phyloP scores from a whole-genome alignment of 2,113 vertebrate species.

The Emydocephalus ijimae region DNA sequence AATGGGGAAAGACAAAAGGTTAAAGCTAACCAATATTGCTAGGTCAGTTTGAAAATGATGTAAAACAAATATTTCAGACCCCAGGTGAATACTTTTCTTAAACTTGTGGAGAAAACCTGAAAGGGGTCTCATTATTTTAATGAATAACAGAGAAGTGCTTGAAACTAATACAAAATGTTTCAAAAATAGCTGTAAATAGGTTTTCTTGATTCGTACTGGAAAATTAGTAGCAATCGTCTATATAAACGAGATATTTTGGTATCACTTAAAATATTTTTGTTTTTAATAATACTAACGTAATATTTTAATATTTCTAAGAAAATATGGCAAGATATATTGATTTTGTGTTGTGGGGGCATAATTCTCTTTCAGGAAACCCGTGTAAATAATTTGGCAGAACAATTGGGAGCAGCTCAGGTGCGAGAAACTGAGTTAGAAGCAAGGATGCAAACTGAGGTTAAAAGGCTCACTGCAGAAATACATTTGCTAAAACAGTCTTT shows the following conservation, averaged over 20 bases:
- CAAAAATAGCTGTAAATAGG: neutral
- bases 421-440: constrained; percentile 69
- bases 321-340: neutral
- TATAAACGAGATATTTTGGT: neutral
- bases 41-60: neutral
- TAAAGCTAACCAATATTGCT: neutral
- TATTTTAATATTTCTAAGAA: neutral
- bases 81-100: neutral
- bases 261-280: neutral
- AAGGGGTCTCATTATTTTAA: neutral
- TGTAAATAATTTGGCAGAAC: constrained; percentile 67
- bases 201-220: constrained; percentile 16
- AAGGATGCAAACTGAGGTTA: constrained; percentile 64
- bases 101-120: neutral
- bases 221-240: neutral
- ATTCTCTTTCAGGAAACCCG: constrained; percentile 59
- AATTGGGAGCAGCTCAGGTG: constrained; percentile 71
- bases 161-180: neutral
- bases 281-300: neutral
- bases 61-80: neutral
- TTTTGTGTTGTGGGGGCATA: neutral
- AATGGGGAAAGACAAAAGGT: no score
- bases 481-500: constrained; percentile 55
- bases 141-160: neutral
- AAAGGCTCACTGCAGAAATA: constrained; percentile 69